Base-by-base conservation (phyloP, 2,113 vertebrate genomes). In the Cottus gobio region DNA sequence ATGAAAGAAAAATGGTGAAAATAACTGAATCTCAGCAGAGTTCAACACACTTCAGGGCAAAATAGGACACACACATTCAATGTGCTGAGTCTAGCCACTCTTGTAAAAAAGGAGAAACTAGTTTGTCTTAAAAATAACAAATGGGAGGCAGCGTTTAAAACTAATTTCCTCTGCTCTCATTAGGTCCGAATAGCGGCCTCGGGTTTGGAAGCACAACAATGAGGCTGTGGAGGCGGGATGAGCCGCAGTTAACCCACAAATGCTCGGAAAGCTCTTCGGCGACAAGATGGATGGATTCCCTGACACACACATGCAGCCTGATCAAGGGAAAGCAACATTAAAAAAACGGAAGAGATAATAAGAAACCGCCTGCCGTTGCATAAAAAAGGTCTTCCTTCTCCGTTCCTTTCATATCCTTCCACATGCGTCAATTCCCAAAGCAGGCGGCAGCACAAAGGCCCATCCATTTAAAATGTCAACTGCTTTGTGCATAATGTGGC, bases 381-480 rank as follows among this genome's bases (percentile, higher is more conserved):
- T 34, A 16, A 39, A 58, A 44, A 24, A 54, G 26, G 75, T 62
- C 37, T 34, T 30, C 58, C 11, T 7, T 1, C 44, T 48, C 69
- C 73, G 71, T 57, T 77, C 50, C 20, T 60, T 71, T 69, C 36
- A 72, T 81, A 85, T 85, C 16, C 48, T 24, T 74, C 64, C 64
- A 67, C 18, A 22, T 54, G 76, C 39, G 22, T 69, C 63, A 61
- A 46, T 79, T 80, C 80, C 71, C 37, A 3, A 57, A 56, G 61
- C 39, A 18, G 68, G 62, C 7, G n/a, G 57, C 65, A 65, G 54
- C 70, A 90, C 87, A 86, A 83, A 88, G 77, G 60, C 66, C 57
- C 81, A 85, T 89, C 82, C 28, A 81, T 90, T 77, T 82, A 0
- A 90, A 85, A 89, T 80, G 89, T 89, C 89, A 90, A 30, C 85